Evolutionary conservation across 2,113 vertebrate species (phyloP), one percentile per base, ranked within the genome.

Genomic region (Sialia sialis): DNA sequence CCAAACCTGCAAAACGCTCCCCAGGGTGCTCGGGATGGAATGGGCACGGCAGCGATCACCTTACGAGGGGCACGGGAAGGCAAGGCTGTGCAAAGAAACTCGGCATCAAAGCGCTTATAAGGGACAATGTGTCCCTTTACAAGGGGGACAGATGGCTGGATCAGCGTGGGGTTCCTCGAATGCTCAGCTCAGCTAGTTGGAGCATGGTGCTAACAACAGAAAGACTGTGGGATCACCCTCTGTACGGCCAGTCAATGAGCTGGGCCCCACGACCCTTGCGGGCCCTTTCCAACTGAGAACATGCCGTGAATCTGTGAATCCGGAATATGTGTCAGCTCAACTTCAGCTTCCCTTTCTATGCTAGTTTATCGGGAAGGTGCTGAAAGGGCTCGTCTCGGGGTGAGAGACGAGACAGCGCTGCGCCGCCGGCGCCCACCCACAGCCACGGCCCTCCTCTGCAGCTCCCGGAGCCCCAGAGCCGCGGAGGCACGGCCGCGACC

Each of bases 1-100:
- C 6, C 69, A 41, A 20, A 39, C 3, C 22, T 0, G 4, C 49
- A 5, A 2, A 49, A 7, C 20, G 0, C 4, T 29, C 2, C 62
- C 48, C 6, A 11, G 19, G 27, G 25, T 0, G 11, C 9, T 30
- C 17, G 18, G 41, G 30, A 16, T 4, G 30, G 18, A 34, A n/a
- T 0, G 8, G 23, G 8, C 0, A 2, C 20, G 11, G 43, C 44
- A 9, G 22, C 36, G 27, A 26, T 3, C 44, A 19, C 38, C 52
- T 6, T 1, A 5, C 1, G 38, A 20, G 14, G 6, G 44, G 18
- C 16, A 19, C 0, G 36, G 62, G 30, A 68, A n/a, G 38, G 52
- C 29, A 39, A 16, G 22, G 44, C 62, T 7, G 15, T 0, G 2
- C n/a, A 19, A 11, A 27, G 27, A 13, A 55, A 17, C 15, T 0